phyloP scores from a whole-genome alignment of 2,888 invertebrate genomes.

The Smittia sp. region DNA sequence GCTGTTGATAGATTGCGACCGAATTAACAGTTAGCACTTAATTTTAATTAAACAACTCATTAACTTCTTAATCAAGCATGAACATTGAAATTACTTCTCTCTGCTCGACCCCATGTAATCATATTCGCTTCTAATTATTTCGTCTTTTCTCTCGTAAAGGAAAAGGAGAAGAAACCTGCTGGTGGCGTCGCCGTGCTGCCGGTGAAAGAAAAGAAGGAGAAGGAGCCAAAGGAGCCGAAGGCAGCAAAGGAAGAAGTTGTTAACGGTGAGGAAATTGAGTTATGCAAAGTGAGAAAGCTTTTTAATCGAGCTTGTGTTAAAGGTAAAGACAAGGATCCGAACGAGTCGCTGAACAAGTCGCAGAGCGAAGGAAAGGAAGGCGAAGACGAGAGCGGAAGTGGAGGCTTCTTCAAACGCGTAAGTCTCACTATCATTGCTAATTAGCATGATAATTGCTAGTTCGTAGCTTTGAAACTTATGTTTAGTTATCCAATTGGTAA shows the following conservation, averaged over 20 bases:
- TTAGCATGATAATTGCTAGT: constrained; percentile 41
- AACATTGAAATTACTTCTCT: neutral
- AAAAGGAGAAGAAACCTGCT: constrained; percentile 68
- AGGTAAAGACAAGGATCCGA: constrained; percentile 58
- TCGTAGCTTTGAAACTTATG: constrained; percentile 42
- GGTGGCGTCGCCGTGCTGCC: constrained; percentile 84
- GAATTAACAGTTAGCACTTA: constrained; percentile 13
- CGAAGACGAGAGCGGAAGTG: constrained; percentile 17
- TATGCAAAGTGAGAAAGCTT: neutral
- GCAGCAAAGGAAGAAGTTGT: constrained; percentile 52
- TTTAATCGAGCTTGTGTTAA: neutral
- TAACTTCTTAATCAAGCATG: constrained; percentile 3
- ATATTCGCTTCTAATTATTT: constrained; percentile 32
- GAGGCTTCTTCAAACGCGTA: constrained; percentile 35
- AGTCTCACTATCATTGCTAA: neutral
- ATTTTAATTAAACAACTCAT: constrained; percentile 6
- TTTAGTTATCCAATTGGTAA: constrained; percentile 44
- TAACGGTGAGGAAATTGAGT: constrained; percentile 46
- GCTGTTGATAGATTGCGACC: neutral
- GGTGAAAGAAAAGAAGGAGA: constrained; percentile 58
- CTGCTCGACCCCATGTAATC: constrained; percentile 17
- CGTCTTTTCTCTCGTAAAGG: constrained; percentile 46
- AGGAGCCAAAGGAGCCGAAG: constrained; percentile 58
- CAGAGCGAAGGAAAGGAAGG: constrained; percentile 53
- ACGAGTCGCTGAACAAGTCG: constrained; percentile 53